These are phyloP conservation scores for Cephalopachus bancanus DNA, from an alignment of 2,797 vertebrate species.

Conservation along the genomic window DNA sequence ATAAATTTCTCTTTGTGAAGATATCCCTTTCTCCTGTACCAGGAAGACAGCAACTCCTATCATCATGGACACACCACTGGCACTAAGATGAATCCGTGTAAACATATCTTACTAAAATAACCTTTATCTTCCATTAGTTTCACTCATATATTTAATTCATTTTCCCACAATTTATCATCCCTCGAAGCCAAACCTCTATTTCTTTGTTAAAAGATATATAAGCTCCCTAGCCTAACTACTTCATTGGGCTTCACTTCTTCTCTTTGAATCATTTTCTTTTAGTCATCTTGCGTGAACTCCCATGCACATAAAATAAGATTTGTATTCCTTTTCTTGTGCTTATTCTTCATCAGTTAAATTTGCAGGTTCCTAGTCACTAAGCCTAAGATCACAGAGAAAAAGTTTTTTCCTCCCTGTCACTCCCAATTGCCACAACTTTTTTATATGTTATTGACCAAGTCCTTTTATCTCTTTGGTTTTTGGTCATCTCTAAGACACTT, in stretches of 20 bases:
- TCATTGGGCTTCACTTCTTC: background rate
- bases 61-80: background rate
- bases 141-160: background rate
- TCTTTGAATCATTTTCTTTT: background rate
- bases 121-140: background rate
- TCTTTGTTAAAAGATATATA: background rate
- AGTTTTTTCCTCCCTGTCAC: background rate
- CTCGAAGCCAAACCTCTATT: background rate
- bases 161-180: background rate
- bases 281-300: background rate
- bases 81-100: background rate
- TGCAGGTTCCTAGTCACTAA: background rate
- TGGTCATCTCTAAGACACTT: background rate
- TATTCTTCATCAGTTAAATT: background rate
- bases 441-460: background rate
- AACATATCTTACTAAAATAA: background rate
- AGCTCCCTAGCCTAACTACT: background rate
- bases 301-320: background rate
- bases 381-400: background rate
- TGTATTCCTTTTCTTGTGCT: background rate
- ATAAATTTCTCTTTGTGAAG: background rate
- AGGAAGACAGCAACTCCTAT: background rate
- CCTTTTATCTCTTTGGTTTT: background rate
- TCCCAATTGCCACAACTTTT: background rate
- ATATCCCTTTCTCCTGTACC: background rate